Evolutionary conservation across 2,888 invertebrate species (phyloP).

Genomic region (Hemicrepidius hirtus): DNA sequence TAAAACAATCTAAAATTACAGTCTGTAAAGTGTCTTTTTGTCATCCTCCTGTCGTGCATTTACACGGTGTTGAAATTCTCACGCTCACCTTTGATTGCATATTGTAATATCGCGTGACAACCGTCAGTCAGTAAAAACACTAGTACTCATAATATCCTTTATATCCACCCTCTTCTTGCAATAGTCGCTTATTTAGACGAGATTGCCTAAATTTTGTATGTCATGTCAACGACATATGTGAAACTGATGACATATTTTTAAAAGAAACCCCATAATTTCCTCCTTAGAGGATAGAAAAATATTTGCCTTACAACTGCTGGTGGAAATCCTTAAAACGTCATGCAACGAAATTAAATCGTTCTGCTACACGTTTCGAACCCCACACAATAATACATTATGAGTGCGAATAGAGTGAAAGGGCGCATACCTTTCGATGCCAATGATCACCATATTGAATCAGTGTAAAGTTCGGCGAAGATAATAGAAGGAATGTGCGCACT

Average conservation of each 20-base stretch:
- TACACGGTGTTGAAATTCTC: constrained; percentile 53
- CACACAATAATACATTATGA: constrained; percentile 48
- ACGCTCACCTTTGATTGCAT: constrained; percentile 54
- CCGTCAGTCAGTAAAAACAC: constrained; percentile 51
- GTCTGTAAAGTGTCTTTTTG: constrained; percentile 48
- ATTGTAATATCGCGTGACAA: constrained; percentile 53
- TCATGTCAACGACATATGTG: constrained; percentile 26
- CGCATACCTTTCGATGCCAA: constrained; percentile 62
- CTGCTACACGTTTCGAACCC: background rate
- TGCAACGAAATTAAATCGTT: background rate
- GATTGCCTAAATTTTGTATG: constrained; percentile 43
- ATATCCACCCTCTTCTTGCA: constrained; percentile 45
- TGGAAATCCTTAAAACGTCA: background rate
- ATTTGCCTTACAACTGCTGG: too few species aligned
- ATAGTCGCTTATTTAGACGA: constrained; percentile 44
- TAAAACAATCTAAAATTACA: constrained; percentile 41
- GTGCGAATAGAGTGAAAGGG: constrained; percentile 52
- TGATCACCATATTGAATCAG: constrained; percentile 63
- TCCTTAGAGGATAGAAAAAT: too few species aligned
- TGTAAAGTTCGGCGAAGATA: constrained; percentile 62
- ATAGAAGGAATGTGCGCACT: constrained; percentile 68
- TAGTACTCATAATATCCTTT: constrained; percentile 49
- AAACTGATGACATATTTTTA: background rate
- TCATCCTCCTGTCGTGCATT: constrained; percentile 48
- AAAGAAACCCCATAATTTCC: constrained; percentile 8